Percentiles rank a stretch among this genome's conserved stretches.
Conservation (phyloP, 1,140 invertebrate genomes). For the Brevipalpus yothersi region DNA sequence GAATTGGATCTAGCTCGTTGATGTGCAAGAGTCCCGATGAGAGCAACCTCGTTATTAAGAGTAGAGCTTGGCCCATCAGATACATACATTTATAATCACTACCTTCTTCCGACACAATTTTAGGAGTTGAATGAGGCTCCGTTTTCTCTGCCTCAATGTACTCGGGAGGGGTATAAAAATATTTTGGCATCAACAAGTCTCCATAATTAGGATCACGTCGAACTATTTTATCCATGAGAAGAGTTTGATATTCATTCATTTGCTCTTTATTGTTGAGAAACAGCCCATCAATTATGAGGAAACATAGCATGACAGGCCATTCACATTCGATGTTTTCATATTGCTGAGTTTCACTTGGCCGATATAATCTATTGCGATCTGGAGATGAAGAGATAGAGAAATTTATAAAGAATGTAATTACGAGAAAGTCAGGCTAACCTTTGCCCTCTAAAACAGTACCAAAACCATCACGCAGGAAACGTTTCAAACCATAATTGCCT, state of each 20-base stretch:
- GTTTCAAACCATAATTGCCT: conserved; percentile 74
- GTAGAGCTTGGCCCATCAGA: conserved; percentile 79
- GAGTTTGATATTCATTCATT: conserved; percentile 65
- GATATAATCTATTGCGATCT: conserved; percentile 31
- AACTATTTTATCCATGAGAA: conserved; percentile 28
- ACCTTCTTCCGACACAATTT: conserved; percentile 35
- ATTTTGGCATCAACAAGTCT: conserved; percentile 36
- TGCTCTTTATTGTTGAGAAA: conserved; percentile 49
- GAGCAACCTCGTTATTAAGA: conserved; percentile 71
- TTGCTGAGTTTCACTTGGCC: conserved; percentile 36
- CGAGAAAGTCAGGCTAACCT: background rate
- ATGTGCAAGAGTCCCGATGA: conserved; percentile 62
- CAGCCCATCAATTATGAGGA: conserved; percentile 75
- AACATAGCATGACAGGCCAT: conserved; percentile 88
- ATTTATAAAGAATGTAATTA: background rate
- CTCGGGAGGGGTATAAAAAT: conserved; percentile 68
- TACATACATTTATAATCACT: conserved; percentile 26
- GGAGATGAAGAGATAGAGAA: background rate
- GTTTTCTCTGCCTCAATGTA: conserved; percentile 42
- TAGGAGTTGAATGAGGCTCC: conserved; percentile 39
- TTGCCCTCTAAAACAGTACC: conserved; percentile 42
- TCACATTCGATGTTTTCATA: conserved; percentile 92
- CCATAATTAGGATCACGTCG: conserved; percentile 11
- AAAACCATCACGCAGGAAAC: conserved; percentile 85
- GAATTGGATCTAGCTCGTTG: conserved; percentile 83